A percentile compares a stretch with the other conserved stretches of the same genome.
Conservation (phyloP, 2,113 vertebrate genomes). For the Ctenomys sociabilis region DNA sequence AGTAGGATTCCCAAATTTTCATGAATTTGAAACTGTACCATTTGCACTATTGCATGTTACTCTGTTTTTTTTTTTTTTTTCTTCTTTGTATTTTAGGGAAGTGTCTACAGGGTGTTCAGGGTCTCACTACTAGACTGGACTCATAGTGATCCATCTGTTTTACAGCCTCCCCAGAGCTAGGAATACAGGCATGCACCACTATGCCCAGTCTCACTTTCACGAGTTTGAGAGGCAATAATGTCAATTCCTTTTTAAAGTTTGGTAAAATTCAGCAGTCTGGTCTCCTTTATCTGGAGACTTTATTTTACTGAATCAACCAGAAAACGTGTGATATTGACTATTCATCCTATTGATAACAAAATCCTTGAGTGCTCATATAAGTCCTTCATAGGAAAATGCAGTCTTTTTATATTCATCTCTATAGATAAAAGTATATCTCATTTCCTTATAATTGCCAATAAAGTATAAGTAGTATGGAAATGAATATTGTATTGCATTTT, state of each 20-base stretch:
- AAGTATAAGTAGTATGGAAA: background rate
- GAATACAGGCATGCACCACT: no score
- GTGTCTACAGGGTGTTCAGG: no score
- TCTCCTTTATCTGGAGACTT: background rate
- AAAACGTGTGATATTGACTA: background rate
- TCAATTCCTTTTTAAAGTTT: background rate
- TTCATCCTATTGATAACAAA: background rate
- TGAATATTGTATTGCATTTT: background rate
- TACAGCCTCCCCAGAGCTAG: no score
- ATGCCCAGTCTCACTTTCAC: no score
- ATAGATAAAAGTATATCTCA: background rate
- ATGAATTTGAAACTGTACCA: background rate
- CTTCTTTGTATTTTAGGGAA: no score
- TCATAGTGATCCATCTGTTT: no score
- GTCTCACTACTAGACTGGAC: no score
- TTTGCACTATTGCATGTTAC: no score
- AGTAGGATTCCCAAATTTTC: background rate
- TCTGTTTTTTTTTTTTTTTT: no score
- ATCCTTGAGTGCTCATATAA: background rate
- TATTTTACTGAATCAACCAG: background rate
- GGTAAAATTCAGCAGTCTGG: background rate
- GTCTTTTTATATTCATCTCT: background rate
- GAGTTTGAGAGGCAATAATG: background rate
- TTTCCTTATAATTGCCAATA: no score
- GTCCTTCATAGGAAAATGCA: background rate